Base-by-base conservation (phyloP, 2,797 vertebrate genomes). In the Macropodus opercularis region DNA sequence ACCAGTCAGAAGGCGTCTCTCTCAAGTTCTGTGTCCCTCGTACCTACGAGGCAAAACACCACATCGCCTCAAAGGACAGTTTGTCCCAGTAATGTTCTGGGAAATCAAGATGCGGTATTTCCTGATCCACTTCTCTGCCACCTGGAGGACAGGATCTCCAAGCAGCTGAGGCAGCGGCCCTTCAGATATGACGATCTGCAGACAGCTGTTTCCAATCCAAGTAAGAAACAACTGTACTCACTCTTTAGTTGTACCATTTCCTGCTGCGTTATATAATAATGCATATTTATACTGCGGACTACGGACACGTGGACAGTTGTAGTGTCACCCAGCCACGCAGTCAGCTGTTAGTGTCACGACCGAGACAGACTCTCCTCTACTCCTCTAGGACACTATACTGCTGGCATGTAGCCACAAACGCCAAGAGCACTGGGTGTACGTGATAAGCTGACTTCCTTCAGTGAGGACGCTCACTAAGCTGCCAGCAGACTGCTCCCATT, bases 141-240 rank as follows among this genome's bases (percentile, higher is more conserved):
- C 66, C 55, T 90, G 52, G 86, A 92, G 12, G 86, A 88, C 38
- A 72, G 82, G 52, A 80, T 90, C 49, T 71, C 80, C 42, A 83
- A 36, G 46, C 83, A 84, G 18, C 66, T 91, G 17, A 32, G 60
- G n/a, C 68, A 68, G 34, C 77, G 80, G 59, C 79, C 76, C 35
- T 77, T 80, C 60, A 84, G 55, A 64, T 63, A 58, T 6, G 69
- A 84, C 12, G 79, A 89, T 29, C 53, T 89, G 3, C 83, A 91
- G 47, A 67, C 42, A 2, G 51, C 78, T 56, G 51, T 90, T 60
- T 83, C 86, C 73, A 81, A 92, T 81, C 92, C 91, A 85, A 87
- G 92, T 94, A 90, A 90, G 90, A 69, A n/a, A n/a, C n/a, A n/a
- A n/a, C n/a, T n/a, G n/a, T n/a, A n/a, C n/a, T n/a, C n/a, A n/a